Base-by-base conservation (phyloP, 2,888 invertebrate species). In the Zeuzera pyrina region DNA sequence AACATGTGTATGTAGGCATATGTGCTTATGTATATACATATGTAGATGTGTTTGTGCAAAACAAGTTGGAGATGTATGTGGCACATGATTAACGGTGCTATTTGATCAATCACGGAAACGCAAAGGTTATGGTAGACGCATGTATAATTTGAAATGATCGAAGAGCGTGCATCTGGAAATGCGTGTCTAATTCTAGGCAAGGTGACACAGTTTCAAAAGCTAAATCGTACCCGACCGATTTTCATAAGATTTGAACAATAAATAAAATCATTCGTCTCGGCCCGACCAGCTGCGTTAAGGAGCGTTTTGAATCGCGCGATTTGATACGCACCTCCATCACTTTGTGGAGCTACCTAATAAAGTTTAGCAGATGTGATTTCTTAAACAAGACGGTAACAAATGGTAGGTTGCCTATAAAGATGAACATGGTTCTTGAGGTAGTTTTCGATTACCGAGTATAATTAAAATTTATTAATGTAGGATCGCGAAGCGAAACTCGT, bases 261-360 rank as follows among this genome's bases (percentile, higher is more conserved):
- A 79, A 77, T 76, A 70, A 64, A 71, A 69, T 61, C 61, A 83
- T 81, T 81, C 69, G 83, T 51, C 65, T 56, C 77, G 71, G 71
- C 57, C 60, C 52, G 68, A 70, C 74, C 83, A 81, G 83, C 77
- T 83, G 83, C 64, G 65, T 52, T 74, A 76, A 81, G 81, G 72
- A 77, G 74, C 72, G 61, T 52, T 54, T 52, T 67, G 69, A 76
- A 77, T 77, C 64, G 65, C 44, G 42, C 77, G 68, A 83, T 83
- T 83, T 69, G 83, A 72, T 76, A 79, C 79, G 81, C 78, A 74
- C 78, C 71, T 78, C 77, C 76, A 77, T 81, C 78, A 73, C 60
- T 76, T 76, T 78, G 72, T 78, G 70, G 71, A 79, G 79, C 77
- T 70, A 55, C 66, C 71, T 76, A 73, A 74, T 78, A 78, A 76